Evolutionary conservation across 2,888 invertebrate genomes (phyloP).

Genomic region (Eledone cirrhosa): DNA sequence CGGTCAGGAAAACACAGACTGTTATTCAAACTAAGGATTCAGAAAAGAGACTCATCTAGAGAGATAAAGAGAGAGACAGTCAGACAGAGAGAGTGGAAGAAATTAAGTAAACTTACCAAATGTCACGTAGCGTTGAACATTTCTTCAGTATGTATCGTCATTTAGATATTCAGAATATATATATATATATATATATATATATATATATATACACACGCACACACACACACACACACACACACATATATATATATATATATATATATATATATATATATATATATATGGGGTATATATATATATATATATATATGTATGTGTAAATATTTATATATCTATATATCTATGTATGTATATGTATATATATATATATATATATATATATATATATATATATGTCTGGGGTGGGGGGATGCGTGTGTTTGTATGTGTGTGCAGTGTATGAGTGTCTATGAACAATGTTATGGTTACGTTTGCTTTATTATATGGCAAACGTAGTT

Average conservation of each 20-base stretch:
- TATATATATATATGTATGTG: constrained; percentile 9
- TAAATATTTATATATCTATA: constrained; percentile 14
- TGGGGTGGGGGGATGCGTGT: neutral
- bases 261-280: neutral
- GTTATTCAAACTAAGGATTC: too few relatives aligned
- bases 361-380: neutral
- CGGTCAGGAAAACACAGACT: too few relatives aligned
- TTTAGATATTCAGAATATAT: neutral
- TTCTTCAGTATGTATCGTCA: too few relatives aligned
- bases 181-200: neutral
- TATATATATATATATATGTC: too few relatives aligned
- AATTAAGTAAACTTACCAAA: too few relatives aligned
- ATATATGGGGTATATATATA: neutral
- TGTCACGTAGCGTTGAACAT: too few relatives aligned
- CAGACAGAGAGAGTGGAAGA: too few relatives aligned
- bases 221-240: neutral
- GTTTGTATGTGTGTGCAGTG: neutral
- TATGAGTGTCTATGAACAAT: too few relatives aligned
- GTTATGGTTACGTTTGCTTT: too few relatives aligned
- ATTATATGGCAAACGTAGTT: too few relatives aligned
- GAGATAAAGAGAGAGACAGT: too few relatives aligned
- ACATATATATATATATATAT: neutral
- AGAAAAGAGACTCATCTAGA: too few relatives aligned
- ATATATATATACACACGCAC: neutral
- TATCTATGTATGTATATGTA: constrained; percentile 2